A percentile compares a stretch with the other conserved stretches of the same genome.
phyloP scores from a whole-genome alignment of 1,140 invertebrate genomes.

The Brachionus plicatilis region DNA sequence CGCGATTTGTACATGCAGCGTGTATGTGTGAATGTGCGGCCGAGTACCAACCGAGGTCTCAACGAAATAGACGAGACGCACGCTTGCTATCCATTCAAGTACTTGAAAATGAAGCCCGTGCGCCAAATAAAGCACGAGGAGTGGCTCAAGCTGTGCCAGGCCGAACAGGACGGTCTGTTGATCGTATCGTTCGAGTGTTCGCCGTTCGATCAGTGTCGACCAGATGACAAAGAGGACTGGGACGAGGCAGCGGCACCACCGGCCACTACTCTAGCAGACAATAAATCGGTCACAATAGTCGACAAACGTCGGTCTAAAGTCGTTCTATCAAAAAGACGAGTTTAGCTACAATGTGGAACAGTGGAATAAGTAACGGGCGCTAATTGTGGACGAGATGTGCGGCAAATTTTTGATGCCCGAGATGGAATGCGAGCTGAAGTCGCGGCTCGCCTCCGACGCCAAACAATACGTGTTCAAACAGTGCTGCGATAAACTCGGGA shows the following conservation, averaged over 20 bases:
- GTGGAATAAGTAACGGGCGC: conserved; percentile 83
- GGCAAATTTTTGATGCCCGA: conserved; percentile 81
- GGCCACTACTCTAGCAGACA: not conserved
- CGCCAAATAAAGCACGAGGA: conserved; percentile 79
- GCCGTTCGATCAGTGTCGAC: not conserved
- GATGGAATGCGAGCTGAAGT: conserved; percentile 76
- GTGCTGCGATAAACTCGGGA: conserved; percentile 35
- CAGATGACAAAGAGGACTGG: not conserved
- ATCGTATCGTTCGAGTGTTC: conserved; percentile 47
- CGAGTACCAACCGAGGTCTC: conserved; percentile 73
- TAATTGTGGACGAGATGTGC: conserved; percentile 80
- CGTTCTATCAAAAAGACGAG: conserved; percentile 67
- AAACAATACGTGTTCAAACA: conserved; percentile 76
- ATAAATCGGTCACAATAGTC: conserved; percentile 42
- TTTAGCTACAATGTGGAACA: conserved; percentile 90
- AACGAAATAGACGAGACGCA: conserved; percentile 75
- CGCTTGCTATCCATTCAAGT: conserved; percentile 77
- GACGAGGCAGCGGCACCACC: not conserved
- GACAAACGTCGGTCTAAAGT: conserved; percentile 17
- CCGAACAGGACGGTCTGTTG: conserved; percentile 78
- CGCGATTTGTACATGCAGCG: conserved; percentile 84
- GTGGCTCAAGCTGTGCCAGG: conserved; percentile 65
- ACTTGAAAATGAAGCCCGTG: conserved; percentile 88
- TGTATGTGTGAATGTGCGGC: conserved; percentile 72
- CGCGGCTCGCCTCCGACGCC: conserved; percentile 74